Conservation (phyloP, 2,888 invertebrate species). For the Chydorus sphaericus region DNA sequence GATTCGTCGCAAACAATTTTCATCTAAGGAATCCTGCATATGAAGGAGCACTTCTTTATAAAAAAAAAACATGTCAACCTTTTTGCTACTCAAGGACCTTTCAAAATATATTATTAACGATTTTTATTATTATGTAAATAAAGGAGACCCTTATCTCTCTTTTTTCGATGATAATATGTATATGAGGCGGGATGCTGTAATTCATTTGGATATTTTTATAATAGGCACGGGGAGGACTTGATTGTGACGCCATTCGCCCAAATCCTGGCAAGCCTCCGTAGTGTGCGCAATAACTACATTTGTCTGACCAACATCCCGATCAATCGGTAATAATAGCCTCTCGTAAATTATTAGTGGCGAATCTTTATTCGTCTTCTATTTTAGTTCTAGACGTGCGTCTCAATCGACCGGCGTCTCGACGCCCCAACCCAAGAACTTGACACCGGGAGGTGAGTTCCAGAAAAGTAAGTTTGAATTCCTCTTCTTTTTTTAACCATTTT, state of each 20-base stretch:
- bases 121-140: too few species aligned
- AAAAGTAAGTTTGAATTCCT: neutral
- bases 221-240: constrained; percentile 94
- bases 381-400: constrained; percentile 62
- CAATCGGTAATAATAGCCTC: constrained; percentile 56
- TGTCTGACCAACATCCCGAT: constrained; percentile 87
- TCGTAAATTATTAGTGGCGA: neutral
- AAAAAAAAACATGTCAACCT: too few species aligned
- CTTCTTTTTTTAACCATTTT: neutral
- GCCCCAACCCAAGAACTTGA: constrained; percentile 55
- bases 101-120: too few species aligned
- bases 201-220: too few species aligned
- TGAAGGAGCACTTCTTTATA: too few species aligned
- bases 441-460: constrained; percentile 50
- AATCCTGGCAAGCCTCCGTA: constrained; percentile 94
- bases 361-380: neutral
- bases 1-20: too few species aligned
- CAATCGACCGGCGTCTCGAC: constrained; percentile 54
- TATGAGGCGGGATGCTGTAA: too few species aligned
- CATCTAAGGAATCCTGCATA: too few species aligned
- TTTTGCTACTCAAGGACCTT: too few species aligned
- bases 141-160: too few species aligned
- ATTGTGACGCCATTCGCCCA: constrained; percentile 99
- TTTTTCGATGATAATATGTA: too few species aligned
- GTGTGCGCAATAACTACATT: constrained; percentile 95